Conservation (phyloP, 2,113 vertebrate species). For the Progne subis region DNA sequence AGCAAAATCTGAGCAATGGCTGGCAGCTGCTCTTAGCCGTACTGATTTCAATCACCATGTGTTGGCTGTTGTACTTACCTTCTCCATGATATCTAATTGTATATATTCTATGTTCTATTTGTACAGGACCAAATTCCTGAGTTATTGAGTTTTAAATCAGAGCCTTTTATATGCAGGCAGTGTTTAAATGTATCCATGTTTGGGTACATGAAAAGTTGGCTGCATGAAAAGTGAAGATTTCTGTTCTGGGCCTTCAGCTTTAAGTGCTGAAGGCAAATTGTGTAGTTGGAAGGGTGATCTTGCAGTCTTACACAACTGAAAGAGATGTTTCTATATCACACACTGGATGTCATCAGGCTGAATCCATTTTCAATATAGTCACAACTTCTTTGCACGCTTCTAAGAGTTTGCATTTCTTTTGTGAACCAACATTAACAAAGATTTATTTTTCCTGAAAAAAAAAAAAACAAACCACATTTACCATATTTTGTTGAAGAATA, state of each 20-base stretch:
- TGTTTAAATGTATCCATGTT: not conserved
- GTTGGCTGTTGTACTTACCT: not conserved
- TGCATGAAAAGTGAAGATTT: not conserved
- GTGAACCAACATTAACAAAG: not conserved
- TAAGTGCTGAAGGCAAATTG: not conserved
- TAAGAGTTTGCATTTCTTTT: not conserved
- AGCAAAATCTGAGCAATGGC: not conserved
- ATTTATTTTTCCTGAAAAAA: not conserved
- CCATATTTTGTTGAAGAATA: not conserved
- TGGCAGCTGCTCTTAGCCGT: not conserved
- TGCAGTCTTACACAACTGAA: not conserved
- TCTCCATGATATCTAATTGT: not conserved
- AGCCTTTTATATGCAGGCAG: not conserved
- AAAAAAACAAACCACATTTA: fast-evolving
- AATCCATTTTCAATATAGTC: not conserved
- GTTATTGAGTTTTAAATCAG: not conserved
- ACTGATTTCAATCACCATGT: not conserved
- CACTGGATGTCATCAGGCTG: not conserved
- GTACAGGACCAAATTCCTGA: not conserved
- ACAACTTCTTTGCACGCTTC: not conserved
- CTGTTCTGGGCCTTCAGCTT: not conserved
- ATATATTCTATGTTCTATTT: not conserved
- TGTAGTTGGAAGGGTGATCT: not conserved
- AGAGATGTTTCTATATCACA: not conserved
- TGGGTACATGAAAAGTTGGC: too few relatives aligned